Evolutionary conservation across 2,888 invertebrate genomes (phyloP).

Genomic region (Melinaea marsaeus): DNA sequence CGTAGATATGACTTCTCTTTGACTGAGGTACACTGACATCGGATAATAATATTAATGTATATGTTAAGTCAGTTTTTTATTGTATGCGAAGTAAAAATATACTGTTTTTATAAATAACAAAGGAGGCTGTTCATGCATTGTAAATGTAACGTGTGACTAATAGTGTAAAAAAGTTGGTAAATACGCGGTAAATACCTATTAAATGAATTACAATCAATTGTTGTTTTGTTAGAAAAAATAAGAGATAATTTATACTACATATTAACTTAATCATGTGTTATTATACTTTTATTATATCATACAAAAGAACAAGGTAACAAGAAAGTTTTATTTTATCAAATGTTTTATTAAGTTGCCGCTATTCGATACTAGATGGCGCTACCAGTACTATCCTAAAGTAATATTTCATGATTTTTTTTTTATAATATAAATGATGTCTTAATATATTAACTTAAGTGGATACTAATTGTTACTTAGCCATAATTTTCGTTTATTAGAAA

Average conservation of each 20-base stretch:
- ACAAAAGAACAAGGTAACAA: too few species aligned
- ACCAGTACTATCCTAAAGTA: slow-evolving; percentile 21
- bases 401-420: neutral
- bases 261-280: too few species aligned
- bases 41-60: too few species aligned
- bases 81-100: neutral
- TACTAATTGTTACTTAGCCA: too few species aligned
- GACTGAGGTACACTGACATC: too few species aligned
- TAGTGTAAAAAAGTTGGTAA: slow-evolving; percentile 3
- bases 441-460: neutral
- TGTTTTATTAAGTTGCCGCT: slow-evolving; percentile 33
- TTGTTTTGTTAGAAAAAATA: neutral
- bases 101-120: neutral
- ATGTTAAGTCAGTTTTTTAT: too few species aligned
- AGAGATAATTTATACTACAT: too few species aligned
- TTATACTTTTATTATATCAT: neutral
- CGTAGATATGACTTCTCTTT: too few species aligned
- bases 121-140: neutral
- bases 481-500: too few species aligned
- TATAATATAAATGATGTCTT: too few species aligned
- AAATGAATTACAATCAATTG: slow-evolving; percentile 6
- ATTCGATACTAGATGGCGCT: slow-evolving; percentile 63
- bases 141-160: slow-evolving; percentile 2
- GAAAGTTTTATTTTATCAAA: neutral
- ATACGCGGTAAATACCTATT: neutral